Base-by-base conservation (phyloP, 1,140 invertebrate genomes). In the Brachionus rubens region DNA sequence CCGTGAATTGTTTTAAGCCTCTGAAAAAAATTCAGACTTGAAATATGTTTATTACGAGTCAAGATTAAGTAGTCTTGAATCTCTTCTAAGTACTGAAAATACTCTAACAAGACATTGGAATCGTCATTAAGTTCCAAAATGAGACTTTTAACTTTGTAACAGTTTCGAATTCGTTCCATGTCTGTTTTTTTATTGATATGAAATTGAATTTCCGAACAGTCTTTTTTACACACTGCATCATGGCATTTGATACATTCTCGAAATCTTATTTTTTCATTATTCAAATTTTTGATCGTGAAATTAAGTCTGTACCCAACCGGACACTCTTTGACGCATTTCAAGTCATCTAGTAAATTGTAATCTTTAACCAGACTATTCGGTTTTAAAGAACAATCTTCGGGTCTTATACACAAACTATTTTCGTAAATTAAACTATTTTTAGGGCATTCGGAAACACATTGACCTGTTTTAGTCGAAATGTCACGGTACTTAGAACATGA, bases 71-170 rank as follows among this genome's bases (percentile, higher is more conserved):
- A 65, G 12, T 65, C 59, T 19, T 65, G 7, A 26, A 65, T 65
- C 43, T 65, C 59, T 65, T 65, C 59, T 24, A 65, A 41, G 43
- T 65, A 65, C 19, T 43, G 9, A 41, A 65, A 43, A 65, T 65
- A 41, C 30, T 65, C 59, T 24, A n/a, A 24, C 30, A 65, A 43
- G 30, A 43, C 0, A 19, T n/a, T 21, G 12, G 9, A 16, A 43
- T 65, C 59, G 14, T 1, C 24, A 7, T 43, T 36, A 24, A 65
- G 14, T 21, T 65, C 59, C 4, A 65, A 1, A 24, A 65, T 43
- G 24, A 65, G 43, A 43, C 59, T 65, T 43, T 65, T 65, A 26
- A 65, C 59, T 65, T 16, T 24, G n/a, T 43, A 43, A 21, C 59
- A 65, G 43, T 65, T 65, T 65, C 43, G 41, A 6, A 65, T 19